These are phyloP conservation scores for Spea multiplicata DNA, from an alignment of 2,113 vertebrate genomes.

Conservation along the genomic window DNA sequence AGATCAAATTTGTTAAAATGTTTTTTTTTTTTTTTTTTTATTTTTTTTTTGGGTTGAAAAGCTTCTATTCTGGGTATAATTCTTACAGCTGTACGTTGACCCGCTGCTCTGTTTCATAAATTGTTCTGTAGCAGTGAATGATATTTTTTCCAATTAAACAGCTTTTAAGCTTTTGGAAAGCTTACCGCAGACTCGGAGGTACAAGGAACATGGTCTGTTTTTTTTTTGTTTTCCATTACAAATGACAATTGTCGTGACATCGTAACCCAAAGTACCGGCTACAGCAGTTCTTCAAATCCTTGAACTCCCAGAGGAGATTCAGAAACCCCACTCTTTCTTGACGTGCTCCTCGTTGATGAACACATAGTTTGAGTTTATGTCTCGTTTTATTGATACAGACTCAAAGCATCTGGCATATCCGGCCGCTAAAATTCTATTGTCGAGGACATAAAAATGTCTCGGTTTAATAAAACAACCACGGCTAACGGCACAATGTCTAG, in stretches of 20 bases:
- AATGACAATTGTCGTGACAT: slow-evolving; percentile 30
- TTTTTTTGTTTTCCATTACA: slow-evolving; percentile 19
- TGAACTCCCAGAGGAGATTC: slow-evolving; percentile 5
- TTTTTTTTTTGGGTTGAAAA: background rate
- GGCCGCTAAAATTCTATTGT: too few relatives aligned
- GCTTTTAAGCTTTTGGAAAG: background rate
- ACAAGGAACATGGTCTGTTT: background rate
- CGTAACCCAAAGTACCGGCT: slow-evolving; percentile 10
- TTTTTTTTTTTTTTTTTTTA: background rate
- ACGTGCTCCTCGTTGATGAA: too few relatives aligned
- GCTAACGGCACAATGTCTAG: too few relatives aligned
- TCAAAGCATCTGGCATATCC: too few relatives aligned
- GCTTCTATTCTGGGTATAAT: background rate
- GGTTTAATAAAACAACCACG: too few relatives aligned
- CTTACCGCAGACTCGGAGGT: slow-evolving; percentile 19
- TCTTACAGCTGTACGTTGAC: slow-evolving; percentile 6
- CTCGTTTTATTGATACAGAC: too few relatives aligned
- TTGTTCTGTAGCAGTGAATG: slow-evolving; percentile 3
- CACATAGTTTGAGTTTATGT: too few relatives aligned
- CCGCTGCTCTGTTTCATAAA: background rate
- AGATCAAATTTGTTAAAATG: background rate
- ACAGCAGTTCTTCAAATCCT: slow-evolving; percentile 15
- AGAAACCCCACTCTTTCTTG: background rate
- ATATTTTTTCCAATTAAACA: slow-evolving; percentile 19
- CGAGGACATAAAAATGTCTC: too few relatives aligned